A percentile compares a stretch with the other conserved stretches of the same genome.
Conservation (phyloP, 2,113 vertebrate genomes). For the Hucho hucho region DNA sequence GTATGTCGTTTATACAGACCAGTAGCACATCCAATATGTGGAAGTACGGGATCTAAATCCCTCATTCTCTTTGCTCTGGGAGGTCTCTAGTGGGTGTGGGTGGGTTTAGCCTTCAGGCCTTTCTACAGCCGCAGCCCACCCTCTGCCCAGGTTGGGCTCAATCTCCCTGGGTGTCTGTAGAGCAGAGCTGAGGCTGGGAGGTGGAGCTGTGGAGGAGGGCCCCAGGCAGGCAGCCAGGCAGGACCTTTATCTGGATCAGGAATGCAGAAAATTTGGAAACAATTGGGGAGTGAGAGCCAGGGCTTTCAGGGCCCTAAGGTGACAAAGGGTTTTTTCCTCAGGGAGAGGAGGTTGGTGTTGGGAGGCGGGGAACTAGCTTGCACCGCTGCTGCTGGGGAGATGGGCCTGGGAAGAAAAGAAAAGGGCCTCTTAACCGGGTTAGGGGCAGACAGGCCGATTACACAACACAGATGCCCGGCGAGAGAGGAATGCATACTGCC, state of each 20-base stretch:
- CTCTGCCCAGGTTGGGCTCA: conserved; percentile 17
- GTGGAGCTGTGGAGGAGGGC: conserved; percentile 24
- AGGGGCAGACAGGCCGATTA: conserved; percentile 69
- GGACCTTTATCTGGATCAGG: conserved; percentile 77
- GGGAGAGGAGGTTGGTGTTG: conserved; percentile 16
- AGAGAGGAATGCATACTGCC: conserved; percentile 55
- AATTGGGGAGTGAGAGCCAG: conserved; percentile 69
- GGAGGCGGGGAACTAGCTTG: conserved; percentile 18
- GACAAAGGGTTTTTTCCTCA: conserved; percentile 68
- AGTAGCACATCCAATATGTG: conserved; percentile 62
- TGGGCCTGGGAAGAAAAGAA: conserved; percentile 51
- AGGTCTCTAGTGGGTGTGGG: conserved; percentile 43
- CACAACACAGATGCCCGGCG: conserved; percentile 65
- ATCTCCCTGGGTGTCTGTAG: conserved; percentile 25
- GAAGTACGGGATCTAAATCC: conserved; percentile 42
- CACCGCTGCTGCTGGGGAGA: conserved; percentile 37
- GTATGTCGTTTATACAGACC: conserved; percentile 66
- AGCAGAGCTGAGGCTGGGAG: conserved; percentile 15
- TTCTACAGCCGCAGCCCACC: conserved; percentile 30
- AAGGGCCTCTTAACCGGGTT: conserved; percentile 70
- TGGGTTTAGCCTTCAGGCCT: conserved; percentile 28
- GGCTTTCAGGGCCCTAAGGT: conserved; percentile 71
- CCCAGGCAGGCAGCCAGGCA: conserved; percentile 41
- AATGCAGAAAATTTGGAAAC: conserved; percentile 83
- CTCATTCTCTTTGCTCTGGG: conserved; percentile 48